Percentiles rank a stretch among this genome's conserved stretches.
Conservation (phyloP, 2,113 vertebrate genomes). For the Carassius carassius region DNA sequence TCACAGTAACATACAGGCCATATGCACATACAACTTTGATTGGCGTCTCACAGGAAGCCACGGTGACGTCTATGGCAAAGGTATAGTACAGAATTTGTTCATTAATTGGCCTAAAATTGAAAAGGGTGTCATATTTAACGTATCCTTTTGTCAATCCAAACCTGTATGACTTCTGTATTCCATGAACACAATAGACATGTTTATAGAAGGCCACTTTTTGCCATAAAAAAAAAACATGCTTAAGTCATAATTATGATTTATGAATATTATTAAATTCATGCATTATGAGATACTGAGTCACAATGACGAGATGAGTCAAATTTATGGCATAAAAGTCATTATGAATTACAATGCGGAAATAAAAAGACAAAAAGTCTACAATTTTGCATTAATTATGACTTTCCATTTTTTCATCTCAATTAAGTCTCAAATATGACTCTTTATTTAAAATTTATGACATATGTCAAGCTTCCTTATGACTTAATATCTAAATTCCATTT, state of each 20-base stretch:
- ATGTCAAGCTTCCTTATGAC: too few relatives aligned
- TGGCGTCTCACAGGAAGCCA: conserved; percentile 95
- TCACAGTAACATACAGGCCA: conserved; percentile 92
- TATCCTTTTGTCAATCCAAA: background rate
- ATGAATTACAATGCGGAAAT: background rate
- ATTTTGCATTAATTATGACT: too few relatives aligned
- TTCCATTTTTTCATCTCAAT: background rate
- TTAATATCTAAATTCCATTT: too few relatives aligned
- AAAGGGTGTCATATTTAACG: background rate
- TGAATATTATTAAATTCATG: background rate
- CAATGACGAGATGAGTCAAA: too few relatives aligned
- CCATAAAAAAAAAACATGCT: background rate
- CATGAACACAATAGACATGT: background rate
- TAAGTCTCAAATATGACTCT: too few relatives aligned
- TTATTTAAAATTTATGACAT: too few relatives aligned
- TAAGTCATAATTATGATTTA: too few relatives aligned
- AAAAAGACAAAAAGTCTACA: too few relatives aligned
- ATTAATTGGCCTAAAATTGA: background rate
- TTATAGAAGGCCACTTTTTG: background rate
- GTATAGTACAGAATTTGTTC: conserved; percentile 67
- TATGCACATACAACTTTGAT: conserved; percentile 97
- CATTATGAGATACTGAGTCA: background rate
- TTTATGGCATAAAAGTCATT: background rate
- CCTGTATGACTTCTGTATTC: background rate
- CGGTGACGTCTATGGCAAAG: conserved; percentile 93